A percentile compares a stretch with the other conserved stretches of the same genome.
Conservation (phyloP, 2,797 vertebrate species). For the Carapus acus region DNA sequence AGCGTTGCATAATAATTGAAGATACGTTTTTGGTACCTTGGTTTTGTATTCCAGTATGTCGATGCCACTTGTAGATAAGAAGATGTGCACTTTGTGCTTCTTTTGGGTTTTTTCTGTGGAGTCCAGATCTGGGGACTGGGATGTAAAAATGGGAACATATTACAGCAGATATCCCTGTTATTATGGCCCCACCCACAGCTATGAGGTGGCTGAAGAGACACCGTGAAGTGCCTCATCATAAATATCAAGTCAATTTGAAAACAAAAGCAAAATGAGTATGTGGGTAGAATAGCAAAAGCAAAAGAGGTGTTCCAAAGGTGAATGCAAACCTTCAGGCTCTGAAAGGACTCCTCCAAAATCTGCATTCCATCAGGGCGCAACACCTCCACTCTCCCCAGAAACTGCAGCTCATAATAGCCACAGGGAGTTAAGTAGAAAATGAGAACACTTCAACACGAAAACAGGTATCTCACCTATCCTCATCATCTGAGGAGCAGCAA, state of each 20-base stretch:
- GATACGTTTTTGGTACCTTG: no score
- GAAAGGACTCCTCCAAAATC: constrained; percentile 60
- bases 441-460: no score
- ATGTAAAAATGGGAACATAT: neutral
- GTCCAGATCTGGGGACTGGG: constrained; percentile 47
- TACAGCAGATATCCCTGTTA: no score
- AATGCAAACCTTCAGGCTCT: constrained; percentile 57
- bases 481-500: no score
- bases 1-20: no score
- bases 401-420: constrained; percentile 45
- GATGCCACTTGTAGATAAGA: constrained; percentile 62
- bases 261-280: no score
- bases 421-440: neutral
- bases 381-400: constrained; percentile 68
- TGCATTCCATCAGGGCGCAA: constrained; percentile 56
- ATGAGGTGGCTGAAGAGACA: no score
- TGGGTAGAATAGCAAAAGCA: no score
- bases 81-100: constrained; percentile 67
- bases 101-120: constrained; percentile 53
- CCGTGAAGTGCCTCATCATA: no score
- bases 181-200: no score
- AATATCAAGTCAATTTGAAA: no score
- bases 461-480: no score
- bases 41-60: constrained; percentile 74
- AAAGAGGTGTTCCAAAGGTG: neutral